Evolutionary conservation across 2,797 vertebrate species (phyloP).

Genomic region (Microctenopoma steveboyesi): DNA sequence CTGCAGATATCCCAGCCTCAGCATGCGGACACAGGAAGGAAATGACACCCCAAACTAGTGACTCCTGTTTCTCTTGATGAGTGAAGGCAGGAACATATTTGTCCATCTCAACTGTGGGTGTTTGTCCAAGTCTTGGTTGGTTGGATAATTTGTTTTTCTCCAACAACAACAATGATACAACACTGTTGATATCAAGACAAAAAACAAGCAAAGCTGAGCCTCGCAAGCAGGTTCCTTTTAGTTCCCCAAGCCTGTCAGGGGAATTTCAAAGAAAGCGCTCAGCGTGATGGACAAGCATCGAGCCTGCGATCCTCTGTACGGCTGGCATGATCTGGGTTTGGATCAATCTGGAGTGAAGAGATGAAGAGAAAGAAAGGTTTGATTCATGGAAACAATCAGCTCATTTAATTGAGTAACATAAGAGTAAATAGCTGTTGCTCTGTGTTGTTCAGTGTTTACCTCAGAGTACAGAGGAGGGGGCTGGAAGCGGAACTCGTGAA

Average conservation of each 20-base stretch:
- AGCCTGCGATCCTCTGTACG: conserved; percentile 86
- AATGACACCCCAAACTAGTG: conserved; percentile 73
- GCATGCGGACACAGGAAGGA: conserved; percentile 77
- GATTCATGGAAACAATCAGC: conserved; percentile 14
- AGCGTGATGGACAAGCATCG: conserved; percentile 92
- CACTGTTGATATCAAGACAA: conserved; percentile 48
- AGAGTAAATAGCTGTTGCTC: neutral
- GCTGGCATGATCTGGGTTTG: conserved; percentile 91
- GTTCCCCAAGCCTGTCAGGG: conserved; percentile 59
- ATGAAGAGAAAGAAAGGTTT: conserved; percentile 7
- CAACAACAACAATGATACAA: conserved; percentile 75
- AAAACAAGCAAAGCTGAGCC: conserved; percentile 75
- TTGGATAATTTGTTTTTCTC: conserved; percentile 73
- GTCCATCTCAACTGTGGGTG: conserved; percentile 48
- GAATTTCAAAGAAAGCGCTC: conserved; percentile 73
- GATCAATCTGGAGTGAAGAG: conserved; percentile 87
- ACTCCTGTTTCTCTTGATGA: conserved; percentile 66
- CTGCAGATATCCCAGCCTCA: conserved; percentile 73
- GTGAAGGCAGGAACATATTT: conserved; percentile 59
- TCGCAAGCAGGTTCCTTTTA: conserved; percentile 63
- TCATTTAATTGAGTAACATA: conserved; percentile 4
- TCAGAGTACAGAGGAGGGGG: conserved; percentile 98
- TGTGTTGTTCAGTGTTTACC: conserved; percentile 77
- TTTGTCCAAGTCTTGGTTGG: conserved; percentile 68
- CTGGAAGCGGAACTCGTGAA: conserved; percentile 98